Percentiles rank a stretch among this genome's conserved stretches.
phyloP scores from a whole-genome alignment of 2,888 invertebrate genomes.

The Scaptomyza caliginosa region DNA sequence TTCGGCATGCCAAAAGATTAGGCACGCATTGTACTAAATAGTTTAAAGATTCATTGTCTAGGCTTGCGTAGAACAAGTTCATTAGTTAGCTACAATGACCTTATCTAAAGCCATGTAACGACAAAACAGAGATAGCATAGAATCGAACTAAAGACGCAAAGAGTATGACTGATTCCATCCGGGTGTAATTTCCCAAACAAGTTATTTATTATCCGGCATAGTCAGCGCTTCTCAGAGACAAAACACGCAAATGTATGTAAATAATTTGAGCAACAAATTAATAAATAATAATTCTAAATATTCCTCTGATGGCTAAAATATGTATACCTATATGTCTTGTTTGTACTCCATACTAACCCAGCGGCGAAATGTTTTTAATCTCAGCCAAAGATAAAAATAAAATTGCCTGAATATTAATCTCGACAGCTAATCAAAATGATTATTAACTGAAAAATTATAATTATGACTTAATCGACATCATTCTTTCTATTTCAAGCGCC shows the following conservation, averaged over 20 bases:
- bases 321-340: conserved; percentile 16
- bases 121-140: conserved; percentile 13
- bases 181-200: conserved; percentile 79
- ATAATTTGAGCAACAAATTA: conserved; percentile 62
- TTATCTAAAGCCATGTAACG: conserved; percentile 52
- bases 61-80: conserved; percentile 55
- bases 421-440: conserved; percentile 57
- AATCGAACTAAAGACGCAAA: conserved; percentile 9
- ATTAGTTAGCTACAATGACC: conserved; percentile 58
- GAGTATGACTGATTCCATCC: conserved; percentile 57
- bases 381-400: conserved; percentile 12
- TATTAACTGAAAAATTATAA: conserved; percentile 66
- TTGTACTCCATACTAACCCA: conserved; percentile 5
- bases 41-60: conserved; percentile 39
- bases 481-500: conserved; percentile 14
- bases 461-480: conserved; percentile 69
- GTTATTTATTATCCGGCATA: conserved; percentile 59
- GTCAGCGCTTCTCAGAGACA: conserved; percentile 5
- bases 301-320: conserved; percentile 14
- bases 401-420: conserved; percentile 45
- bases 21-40: conserved; percentile 70
- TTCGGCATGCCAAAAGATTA: conserved; percentile 69
- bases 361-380: conserved; percentile 49
- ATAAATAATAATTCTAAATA: conserved; percentile 17
- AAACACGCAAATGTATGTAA: conserved; percentile 72